These are phyloP conservation scores for Paragorgia papillata DNA, from an alignment of 92 coral and sea anemone species.

Conservation along the genomic window DNA sequence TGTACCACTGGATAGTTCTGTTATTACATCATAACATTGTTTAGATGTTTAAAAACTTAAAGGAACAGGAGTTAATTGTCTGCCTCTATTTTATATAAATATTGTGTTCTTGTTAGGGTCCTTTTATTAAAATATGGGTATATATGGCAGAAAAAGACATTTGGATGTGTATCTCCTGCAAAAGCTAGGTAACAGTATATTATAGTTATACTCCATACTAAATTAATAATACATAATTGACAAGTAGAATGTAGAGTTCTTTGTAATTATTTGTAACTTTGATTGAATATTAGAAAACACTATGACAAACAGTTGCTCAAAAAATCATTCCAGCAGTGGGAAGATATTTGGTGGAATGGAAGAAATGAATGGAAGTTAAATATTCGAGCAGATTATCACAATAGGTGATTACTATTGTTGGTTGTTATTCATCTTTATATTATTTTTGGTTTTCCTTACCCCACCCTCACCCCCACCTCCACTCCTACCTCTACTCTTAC, in stretches of 20 bases:
- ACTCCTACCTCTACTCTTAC: no score
- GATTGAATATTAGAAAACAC: slow-evolving; percentile 52
- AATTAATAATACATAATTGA: no score
- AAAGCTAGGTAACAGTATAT: slow-evolving; percentile 94
- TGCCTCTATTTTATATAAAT: neutral
- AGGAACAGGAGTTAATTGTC: neutral
- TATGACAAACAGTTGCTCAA: slow-evolving; percentile 57
- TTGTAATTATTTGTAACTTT: no score
- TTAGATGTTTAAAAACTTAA: no score
- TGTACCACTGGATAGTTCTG: neutral
- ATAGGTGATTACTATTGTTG: slow-evolving; percentile 56
- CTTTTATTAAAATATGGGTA: slow-evolving; percentile 68
- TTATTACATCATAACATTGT: neutral
- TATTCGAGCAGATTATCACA: slow-evolving; percentile 96
- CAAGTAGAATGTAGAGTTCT: no score
- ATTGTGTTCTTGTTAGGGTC: no score
- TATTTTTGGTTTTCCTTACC: neutral
- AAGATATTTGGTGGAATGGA: slow-evolving; percentile 95
- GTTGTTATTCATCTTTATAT: neutral
- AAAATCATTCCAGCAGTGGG: slow-evolving; percentile 71
- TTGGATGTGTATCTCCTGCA: slow-evolving; percentile 78
- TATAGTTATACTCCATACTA: no score
- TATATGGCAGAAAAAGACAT: slow-evolving; percentile 70
- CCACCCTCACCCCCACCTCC: no score
- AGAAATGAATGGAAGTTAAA: slow-evolving; percentile 94